phyloP scores from a whole-genome alignment of 1,140 invertebrate species.

The Acromyrmex echinatior region DNA sequence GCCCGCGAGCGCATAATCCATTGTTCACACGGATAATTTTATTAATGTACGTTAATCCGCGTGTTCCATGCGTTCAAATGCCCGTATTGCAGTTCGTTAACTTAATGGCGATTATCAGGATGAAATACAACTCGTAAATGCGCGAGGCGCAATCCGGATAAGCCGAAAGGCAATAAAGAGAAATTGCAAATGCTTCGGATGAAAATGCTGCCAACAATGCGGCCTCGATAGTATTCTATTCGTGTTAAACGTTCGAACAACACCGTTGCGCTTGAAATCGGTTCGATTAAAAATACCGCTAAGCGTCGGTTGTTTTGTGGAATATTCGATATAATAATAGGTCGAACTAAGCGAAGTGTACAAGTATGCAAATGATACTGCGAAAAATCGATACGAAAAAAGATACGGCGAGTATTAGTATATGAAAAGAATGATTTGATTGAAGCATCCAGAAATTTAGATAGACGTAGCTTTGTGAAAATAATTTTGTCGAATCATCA shows the following conservation, averaged over 20 bases:
- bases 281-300: conserved; percentile 69
- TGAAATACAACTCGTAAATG: conserved; percentile 75
- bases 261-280: conserved; percentile 73
- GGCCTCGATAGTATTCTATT: conserved; percentile 64
- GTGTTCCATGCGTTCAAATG: conserved; percentile 73
- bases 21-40: conserved; percentile 77
- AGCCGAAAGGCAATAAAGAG: conserved; percentile 78
- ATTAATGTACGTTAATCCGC: conserved; percentile 76
- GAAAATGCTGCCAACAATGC: conserved; percentile 77
- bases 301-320: conserved; percentile 63
- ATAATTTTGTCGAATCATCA: too few species aligned
- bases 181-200: conserved; percentile 76
- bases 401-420: neutral
- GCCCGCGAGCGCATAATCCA: conserved; percentile 72
- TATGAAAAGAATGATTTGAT: too few species aligned
- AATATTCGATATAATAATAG: conserved; percentile 45
- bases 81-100: conserved; percentile 77
- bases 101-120: conserved; percentile 78
- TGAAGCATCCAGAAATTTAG: too few species aligned
- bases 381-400: conserved; percentile 5
- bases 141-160: conserved; percentile 75
- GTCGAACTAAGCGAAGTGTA: neutral
- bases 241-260: conserved; percentile 77
- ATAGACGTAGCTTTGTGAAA: too few species aligned
- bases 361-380: neutral